Conservation (phyloP, 2,888 invertebrate species). For the Tenthredo distinguenda region DNA sequence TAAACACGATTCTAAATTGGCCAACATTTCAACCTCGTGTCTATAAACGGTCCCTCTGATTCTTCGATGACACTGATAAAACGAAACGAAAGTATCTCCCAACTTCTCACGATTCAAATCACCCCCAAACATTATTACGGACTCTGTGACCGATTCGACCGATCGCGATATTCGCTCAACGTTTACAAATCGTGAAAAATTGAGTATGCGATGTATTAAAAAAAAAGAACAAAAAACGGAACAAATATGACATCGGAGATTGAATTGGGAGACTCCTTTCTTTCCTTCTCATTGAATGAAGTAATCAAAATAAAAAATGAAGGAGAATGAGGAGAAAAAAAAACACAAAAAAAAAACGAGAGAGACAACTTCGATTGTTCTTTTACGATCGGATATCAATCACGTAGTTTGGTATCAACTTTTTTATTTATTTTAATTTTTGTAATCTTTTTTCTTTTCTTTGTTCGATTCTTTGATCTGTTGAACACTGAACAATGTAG, state of each 20-base stretch:
- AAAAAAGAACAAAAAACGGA: not conserved
- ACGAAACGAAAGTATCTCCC: not conserved
- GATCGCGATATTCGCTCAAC: not conserved
- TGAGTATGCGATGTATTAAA: not conserved
- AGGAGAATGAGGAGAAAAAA: not conserved
- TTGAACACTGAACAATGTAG: conserved; percentile 8
- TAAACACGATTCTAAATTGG: conserved; percentile 51
- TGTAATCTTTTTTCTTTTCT: not conserved
- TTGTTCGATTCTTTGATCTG: not conserved
- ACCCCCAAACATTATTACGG: not conserved
- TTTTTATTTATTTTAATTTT: not conserved
- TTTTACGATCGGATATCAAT: not conserved
- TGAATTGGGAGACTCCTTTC: not conserved
- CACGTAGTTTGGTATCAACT: not conserved
- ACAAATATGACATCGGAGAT: not conserved
- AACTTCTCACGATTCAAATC: not conserved
- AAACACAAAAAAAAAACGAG: not conserved
- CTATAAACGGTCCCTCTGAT: conserved; percentile 11
- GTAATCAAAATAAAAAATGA: not conserved
- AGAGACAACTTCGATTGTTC: not conserved
- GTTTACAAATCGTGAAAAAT: not conserved
- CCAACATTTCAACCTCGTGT: conserved; percentile 36
- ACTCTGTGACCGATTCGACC: not conserved
- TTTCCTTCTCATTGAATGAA: not conserved
- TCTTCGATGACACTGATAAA: conserved; percentile 40